Base-by-base conservation (phyloP, 2,113 vertebrate species). In the Tetrao urogallus region DNA sequence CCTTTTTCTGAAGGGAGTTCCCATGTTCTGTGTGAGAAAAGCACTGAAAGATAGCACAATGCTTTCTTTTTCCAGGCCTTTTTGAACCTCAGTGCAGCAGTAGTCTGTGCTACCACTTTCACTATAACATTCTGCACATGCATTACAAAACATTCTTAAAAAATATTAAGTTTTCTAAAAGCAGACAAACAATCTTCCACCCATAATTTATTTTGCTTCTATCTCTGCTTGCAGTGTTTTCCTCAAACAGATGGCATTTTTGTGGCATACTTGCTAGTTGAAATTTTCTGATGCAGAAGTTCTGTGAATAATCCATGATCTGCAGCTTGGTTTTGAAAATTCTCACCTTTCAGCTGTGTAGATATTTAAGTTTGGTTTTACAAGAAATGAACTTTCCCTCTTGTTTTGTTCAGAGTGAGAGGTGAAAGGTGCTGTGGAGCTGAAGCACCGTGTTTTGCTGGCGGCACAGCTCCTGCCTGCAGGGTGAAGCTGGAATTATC, bases 401-500 rank as follows among this genome's bases (percentile, higher is more conserved):
- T 60, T 89, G 61, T 7, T 89, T 73, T 64, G 70, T 81, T 54
- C 83, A 34, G 64, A 69, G 36, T 19, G 90, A 90, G 61, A 84
- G 92, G 89, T 72, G 81, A 65, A 64, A 92, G 90, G 90, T 85
- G 80, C 87, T 88, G 80, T 8, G 58, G 45, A 34, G 87, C 12
- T 82, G 79, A 87, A 73, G 91, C 6, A 20, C 92, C 38, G 60
- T 13, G 32, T 64, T 86, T 47, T 82, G 57, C 94, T 93, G 88
- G 86, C 76, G 58, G 94, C 89, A 20, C 58, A 66, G 54, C 28
- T 58, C 87, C 97, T 74, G 85, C 75, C 92, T 89, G 90, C 93
- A 93, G 89, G 92, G 78, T 10, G 15, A 32, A 58, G 88, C 86
- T 95, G 94, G 94, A 97, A 95, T 96, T 96, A 95, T 82, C 97